Conservation (phyloP, 2,797 vertebrate genomes). For the Crenichthys baileyi region DNA sequence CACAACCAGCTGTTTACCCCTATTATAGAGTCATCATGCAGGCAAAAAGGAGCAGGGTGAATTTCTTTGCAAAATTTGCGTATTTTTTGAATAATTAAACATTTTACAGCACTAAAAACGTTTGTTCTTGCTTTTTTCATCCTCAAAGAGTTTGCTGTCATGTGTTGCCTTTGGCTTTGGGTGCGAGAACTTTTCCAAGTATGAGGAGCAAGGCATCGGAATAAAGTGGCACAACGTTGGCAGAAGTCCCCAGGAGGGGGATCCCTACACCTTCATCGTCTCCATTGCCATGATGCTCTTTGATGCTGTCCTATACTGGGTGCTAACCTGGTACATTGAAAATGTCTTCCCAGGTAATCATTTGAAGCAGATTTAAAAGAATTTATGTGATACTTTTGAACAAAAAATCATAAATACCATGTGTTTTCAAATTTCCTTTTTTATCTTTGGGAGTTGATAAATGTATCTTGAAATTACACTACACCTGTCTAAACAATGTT, state of each 20-base stretch:
- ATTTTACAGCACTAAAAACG: background rate
- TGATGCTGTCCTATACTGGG: conserved; percentile 87
- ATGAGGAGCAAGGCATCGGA: conserved; percentile 94
- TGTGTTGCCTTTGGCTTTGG: conserved; percentile 96
- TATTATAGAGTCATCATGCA: background rate
- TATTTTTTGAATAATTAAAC: background rate
- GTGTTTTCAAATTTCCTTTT: no score
- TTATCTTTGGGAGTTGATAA: no score
- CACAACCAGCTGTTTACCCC: conserved; percentile 1
- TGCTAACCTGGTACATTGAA: conserved; percentile 98
- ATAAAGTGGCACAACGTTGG: conserved; percentile 94
- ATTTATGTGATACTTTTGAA: background rate
- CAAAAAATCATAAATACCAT: background rate
- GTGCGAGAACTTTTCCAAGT: conserved; percentile 91
- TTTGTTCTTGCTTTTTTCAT: background rate
- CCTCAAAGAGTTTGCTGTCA: conserved; percentile 89
- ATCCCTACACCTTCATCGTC: conserved; percentile 87
- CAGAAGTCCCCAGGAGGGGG: conserved; percentile 85
- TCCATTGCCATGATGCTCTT: conserved; percentile 93
- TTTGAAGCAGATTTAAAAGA: background rate
- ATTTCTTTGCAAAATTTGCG: background rate
- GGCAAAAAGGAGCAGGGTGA: background rate
- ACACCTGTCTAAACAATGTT: background rate
- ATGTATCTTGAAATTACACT: no score
- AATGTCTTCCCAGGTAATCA: conserved; percentile 93